Conservation (phyloP, 2,888 invertebrate species). For the Zeuzera pyrina region DNA sequence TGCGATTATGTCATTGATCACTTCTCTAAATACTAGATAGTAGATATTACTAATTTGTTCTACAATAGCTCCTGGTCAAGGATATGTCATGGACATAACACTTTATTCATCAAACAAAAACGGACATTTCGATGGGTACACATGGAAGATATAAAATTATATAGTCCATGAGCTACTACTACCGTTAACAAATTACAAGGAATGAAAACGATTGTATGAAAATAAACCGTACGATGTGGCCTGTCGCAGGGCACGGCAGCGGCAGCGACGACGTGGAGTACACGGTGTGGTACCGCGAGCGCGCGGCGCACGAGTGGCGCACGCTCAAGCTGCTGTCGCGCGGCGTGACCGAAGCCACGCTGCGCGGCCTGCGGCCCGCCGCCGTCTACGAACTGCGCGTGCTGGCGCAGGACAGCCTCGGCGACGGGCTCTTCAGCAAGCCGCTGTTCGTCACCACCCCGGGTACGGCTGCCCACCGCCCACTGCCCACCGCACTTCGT, state of each 20-base stretch:
- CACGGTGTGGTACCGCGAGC: constrained; percentile 88
- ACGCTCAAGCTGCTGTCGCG: constrained; percentile 83
- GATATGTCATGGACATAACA: no score
- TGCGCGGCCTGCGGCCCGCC: constrained; percentile 82
- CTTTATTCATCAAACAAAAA: not conserved
- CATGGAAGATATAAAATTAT: no score
- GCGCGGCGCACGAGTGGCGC: constrained; percentile 86
- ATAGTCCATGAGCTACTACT: no score
- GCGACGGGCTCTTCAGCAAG: constrained; percentile 93
- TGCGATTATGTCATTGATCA: no score
- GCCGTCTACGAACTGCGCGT: constrained; percentile 93
- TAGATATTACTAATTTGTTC: no score
- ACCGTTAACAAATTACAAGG: no score
- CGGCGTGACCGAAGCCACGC: constrained; percentile 82
- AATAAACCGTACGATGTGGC: not conserved
- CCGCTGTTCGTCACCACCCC: constrained; percentile 81
- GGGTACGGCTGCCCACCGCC: no score
- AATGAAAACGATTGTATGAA: not conserved
- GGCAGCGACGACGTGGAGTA: constrained; percentile 85
- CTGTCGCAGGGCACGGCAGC: constrained; percentile 84
- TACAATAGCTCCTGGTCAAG: no score
- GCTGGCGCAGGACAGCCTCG: constrained; percentile 85
- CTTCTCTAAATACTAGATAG: no score
- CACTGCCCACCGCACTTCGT: no score
- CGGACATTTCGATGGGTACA: no score